Evolutionary conservation across 2,797 vertebrate genomes (phyloP).

Genomic region (Chaenodraco wilsoni): DNA sequence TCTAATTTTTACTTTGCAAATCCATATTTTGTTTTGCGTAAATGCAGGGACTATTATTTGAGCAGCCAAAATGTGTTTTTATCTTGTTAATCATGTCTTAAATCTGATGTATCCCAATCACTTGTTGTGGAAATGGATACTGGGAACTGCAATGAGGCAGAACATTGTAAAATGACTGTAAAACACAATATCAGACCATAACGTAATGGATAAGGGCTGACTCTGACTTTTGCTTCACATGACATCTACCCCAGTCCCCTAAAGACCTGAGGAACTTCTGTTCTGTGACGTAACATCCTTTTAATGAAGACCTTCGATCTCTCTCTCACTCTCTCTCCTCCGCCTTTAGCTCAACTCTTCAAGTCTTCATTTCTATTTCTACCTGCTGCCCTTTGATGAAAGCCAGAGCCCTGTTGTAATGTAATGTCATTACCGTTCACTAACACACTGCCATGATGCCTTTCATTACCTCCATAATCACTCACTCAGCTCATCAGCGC

Average conservation of each 20-base stretch:
- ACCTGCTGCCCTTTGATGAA: conserved; percentile 65
- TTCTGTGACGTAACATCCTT: conserved; percentile 33
- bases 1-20: background rate
- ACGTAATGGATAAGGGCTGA: background rate
- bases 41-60: background rate
- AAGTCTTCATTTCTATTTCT: conserved; percentile 45
- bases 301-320: conserved; percentile 43
- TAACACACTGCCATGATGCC: conserved; percentile 70
- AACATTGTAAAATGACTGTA: background rate
- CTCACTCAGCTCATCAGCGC: conserved; percentile 61
- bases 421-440: conserved; percentile 76
- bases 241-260: conserved; percentile 1
- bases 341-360: too few species aligned
- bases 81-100: background rate
- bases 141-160: conserved; percentile 15
- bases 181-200: conserved; percentile 11
- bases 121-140: background rate
- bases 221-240: conserved; percentile 1
- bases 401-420: conserved; percentile 74
- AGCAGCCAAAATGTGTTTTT: background rate
- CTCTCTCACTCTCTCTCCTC: conserved; percentile 6
- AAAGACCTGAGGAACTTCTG: conserved; percentile 9
- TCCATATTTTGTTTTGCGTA: background rate
- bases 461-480: conserved; percentile 75
- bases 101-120: background rate